Evolutionary conservation across 2,888 invertebrate species (phyloP).

Genomic region (Pheosia gnoma): DNA sequence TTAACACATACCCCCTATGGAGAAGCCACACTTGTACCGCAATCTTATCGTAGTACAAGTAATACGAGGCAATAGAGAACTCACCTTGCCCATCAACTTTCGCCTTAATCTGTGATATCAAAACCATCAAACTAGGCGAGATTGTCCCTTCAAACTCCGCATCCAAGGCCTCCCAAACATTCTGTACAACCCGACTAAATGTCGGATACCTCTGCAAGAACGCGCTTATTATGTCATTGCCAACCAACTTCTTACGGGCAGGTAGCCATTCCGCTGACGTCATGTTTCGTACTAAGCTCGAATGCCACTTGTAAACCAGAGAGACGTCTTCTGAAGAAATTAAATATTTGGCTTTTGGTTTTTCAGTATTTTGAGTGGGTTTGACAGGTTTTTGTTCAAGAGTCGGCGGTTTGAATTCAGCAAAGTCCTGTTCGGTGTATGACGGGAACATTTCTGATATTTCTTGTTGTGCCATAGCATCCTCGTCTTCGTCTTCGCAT

Average conservation of each 20-base stretch:
- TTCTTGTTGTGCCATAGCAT: constrained; percentile 86
- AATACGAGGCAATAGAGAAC: constrained; percentile 20
- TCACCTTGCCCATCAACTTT: constrained; percentile 76
- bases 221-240: constrained; percentile 70
- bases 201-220: constrained; percentile 85
- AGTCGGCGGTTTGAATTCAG: constrained; percentile 83
- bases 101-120: constrained; percentile 80
- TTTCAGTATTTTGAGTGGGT: constrained; percentile 41
- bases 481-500: constrained; percentile 88
- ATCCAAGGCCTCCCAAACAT: constrained; percentile 79
- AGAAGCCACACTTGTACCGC: no score
- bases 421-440: constrained; percentile 87
- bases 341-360: constrained; percentile 53
- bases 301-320: constrained; percentile 85
- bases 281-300: constrained; percentile 82
- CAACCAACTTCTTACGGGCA: constrained; percentile 70
- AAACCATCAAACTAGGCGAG: constrained; percentile 83
- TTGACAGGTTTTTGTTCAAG: constrained; percentile 78
- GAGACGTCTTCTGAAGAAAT: constrained; percentile 83
- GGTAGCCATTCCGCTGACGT: constrained; percentile 85
- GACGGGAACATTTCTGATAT: constrained; percentile 89
- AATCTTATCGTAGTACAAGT: no score
- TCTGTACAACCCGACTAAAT: constrained; percentile 82
- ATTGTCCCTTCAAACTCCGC: constrained; percentile 80
- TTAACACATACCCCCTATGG: no score